Percentiles rank a stretch among this genome's conserved stretches.
Conservation (phyloP, 2,888 invertebrate genomes). For the Dendrolimus houi region DNA sequence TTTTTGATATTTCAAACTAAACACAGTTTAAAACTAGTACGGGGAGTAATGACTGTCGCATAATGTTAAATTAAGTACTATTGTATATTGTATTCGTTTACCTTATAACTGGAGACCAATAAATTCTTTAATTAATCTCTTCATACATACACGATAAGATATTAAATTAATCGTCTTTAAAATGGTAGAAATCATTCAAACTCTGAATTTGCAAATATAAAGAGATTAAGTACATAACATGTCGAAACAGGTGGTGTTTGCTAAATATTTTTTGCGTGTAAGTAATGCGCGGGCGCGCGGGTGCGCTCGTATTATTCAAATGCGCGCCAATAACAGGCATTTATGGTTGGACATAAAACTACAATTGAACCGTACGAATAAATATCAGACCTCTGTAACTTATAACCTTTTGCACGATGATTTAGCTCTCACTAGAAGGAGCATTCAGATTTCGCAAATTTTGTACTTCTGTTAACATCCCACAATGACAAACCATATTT, state of each 20-base stretch:
- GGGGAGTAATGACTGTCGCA: too few species aligned
- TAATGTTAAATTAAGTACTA: too few species aligned
- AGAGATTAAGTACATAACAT: neutral
- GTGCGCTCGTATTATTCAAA: slow-evolving; percentile 68
- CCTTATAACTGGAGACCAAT: too few species aligned
- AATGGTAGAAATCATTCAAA: too few species aligned
- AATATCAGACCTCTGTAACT: slow-evolving; percentile 71
- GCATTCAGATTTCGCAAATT: neutral
- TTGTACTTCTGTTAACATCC: too few species aligned
- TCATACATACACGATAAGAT: too few species aligned
- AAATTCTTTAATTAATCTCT: too few species aligned
- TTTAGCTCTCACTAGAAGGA: slow-evolving; percentile 14
- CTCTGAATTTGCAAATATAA: neutral
- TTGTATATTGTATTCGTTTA: too few species aligned
- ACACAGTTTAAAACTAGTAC: too few species aligned
- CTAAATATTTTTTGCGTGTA: slow-evolving; percentile 62
- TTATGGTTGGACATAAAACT: slow-evolving; percentile 70
- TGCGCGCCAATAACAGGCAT: slow-evolving; percentile 68
- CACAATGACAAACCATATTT: too few species aligned
- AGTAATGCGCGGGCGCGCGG: slow-evolving; percentile 41
- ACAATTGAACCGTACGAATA: slow-evolving; percentile 71
- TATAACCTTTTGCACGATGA: slow-evolving; percentile 43
- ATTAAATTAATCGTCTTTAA: too few species aligned
- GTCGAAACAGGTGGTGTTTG: slow-evolving; percentile 19
- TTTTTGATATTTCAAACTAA: too few species aligned